Percentiles rank a stretch among this genome's conserved stretches.
These are phyloP conservation scores for Parasteatoda tepidariorum DNA, from an alignment of 1,140 invertebrate genomes.

Conservation along the genomic window DNA sequence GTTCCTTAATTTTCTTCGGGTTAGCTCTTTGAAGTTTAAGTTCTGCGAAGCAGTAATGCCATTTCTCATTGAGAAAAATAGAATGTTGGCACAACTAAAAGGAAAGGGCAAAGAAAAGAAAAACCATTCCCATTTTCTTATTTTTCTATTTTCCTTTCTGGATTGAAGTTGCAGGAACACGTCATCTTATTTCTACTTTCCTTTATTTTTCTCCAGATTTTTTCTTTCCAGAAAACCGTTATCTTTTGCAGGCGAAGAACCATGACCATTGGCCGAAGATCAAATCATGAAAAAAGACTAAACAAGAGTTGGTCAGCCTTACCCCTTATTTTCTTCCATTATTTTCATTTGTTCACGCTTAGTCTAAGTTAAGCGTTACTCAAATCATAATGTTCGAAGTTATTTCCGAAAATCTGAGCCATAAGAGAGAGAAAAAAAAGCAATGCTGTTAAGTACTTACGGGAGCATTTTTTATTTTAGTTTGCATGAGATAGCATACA, in stretches of 20 bases:
- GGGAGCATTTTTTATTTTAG: no score
- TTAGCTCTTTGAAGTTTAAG: no score
- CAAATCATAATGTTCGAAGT: background rate
- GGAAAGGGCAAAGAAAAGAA: background rate
- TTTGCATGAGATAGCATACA: no score
- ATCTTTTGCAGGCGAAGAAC: slow-evolving; percentile 4
- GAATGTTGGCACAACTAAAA: slow-evolving; percentile 19
- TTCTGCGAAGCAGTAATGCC: no score
- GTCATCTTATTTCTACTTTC: slow-evolving; percentile 24
- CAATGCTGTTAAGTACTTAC: no score
- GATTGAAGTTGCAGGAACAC: slow-evolving; percentile 31
- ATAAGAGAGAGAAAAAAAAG: no score
- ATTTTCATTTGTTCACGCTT: background rate
- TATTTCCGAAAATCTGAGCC: no score
- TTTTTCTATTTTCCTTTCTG: slow-evolving; percentile 23
- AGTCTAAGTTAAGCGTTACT: background rate
- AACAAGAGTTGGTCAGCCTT: background rate
- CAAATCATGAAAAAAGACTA: slow-evolving; percentile 15
- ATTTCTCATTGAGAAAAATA: slow-evolving; percentile 29
- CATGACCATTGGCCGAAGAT: slow-evolving; percentile 1
- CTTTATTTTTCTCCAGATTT: slow-evolving; percentile 18
- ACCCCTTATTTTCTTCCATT: background rate
- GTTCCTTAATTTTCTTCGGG: no score
- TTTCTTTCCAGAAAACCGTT: slow-evolving; percentile 13
- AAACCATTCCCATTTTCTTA: background rate